Percentiles rank a stretch among this genome's conserved stretches.
These are phyloP conservation scores for Drosophila leonis DNA, from an alignment of 2,888 invertebrate genomes.

Conservation along the genomic window DNA sequence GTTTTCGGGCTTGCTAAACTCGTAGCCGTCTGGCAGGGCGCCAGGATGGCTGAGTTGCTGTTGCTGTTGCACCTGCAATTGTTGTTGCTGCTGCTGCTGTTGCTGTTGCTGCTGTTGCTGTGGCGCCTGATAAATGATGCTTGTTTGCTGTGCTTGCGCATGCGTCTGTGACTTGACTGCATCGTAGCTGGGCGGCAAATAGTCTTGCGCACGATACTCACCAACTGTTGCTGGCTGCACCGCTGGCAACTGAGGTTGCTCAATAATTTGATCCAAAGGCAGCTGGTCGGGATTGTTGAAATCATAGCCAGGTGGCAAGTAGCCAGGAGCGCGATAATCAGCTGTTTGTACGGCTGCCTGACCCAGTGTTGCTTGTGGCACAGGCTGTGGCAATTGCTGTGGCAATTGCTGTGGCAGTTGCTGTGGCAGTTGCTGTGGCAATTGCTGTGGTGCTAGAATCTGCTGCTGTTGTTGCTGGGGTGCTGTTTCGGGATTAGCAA, in stretches of 20 bases:
- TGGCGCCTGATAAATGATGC: slow-evolving; percentile 18
- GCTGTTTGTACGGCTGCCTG: slow-evolving; percentile 7
- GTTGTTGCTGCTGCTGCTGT: slow-evolving; percentile 22
- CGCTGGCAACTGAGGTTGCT: slow-evolving; percentile 14
- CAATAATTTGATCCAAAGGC: slow-evolving; percentile 19
- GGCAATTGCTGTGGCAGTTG: slow-evolving; percentile 15
- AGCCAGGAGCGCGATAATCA: slow-evolving; percentile 54
- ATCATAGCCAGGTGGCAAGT: slow-evolving; percentile 69
- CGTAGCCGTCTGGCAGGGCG: slow-evolving; percentile 72
- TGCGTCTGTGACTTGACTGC: slow-evolving; percentile 18
- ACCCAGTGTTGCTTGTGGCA: slow-evolving; percentile 2
- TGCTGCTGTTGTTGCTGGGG: slow-evolving; percentile 15
- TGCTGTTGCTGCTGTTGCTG: slow-evolving; percentile 14
- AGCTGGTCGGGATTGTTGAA: slow-evolving; percentile 10
- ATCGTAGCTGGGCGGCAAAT: slow-evolving; percentile 68
- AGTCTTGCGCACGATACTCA: slow-evolving; percentile 53
- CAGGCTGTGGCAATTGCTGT: slow-evolving; percentile 4
- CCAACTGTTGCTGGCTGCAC: slow-evolving; percentile 31
- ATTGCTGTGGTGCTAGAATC: slow-evolving; percentile 6
- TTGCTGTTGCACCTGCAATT: slow-evolving; percentile 25
- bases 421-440: slow-evolving; percentile 13
- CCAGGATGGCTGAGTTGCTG: slow-evolving; percentile 41
- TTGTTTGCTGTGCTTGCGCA: slow-evolving; percentile 11
- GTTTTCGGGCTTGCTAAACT: slow-evolving; percentile 74
- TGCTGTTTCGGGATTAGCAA: slow-evolving; percentile 40